Evolutionary conservation across 1,140 invertebrate species (phyloP).

Genomic region (Hermatobates lingyangjiaoensis): DNA sequence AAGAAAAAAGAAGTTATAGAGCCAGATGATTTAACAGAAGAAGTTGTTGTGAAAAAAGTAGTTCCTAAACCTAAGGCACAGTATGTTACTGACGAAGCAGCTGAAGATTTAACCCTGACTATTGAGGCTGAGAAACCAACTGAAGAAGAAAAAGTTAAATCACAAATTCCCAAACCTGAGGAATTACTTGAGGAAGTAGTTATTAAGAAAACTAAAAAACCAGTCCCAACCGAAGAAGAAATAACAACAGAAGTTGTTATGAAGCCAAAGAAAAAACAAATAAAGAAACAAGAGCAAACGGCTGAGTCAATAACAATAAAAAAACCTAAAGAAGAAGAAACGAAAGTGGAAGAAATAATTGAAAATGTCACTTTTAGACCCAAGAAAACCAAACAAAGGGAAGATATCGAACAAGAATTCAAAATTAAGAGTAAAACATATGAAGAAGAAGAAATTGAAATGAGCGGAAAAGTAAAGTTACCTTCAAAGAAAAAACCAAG

Average conservation of each 20-base stretch:
- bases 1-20: slow-evolving; percentile 6
- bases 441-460: slow-evolving; percentile 67
- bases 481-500: slow-evolving; percentile 52
- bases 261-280: slow-evolving; percentile 19
- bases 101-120: slow-evolving; percentile 27
- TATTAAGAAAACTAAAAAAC: slow-evolving; percentile 17
- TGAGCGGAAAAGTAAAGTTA: slow-evolving; percentile 62
- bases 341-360: slow-evolving; percentile 9
- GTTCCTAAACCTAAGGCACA: slow-evolving; percentile 20
- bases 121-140: slow-evolving; percentile 18
- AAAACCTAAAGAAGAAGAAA: slow-evolving; percentile 7
- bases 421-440: slow-evolving; percentile 64
- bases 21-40: slow-evolving; percentile 15
- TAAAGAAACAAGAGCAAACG: slow-evolving; percentile 23
- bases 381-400: slow-evolving; percentile 18
- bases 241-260: slow-evolving; percentile 9
- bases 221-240: slow-evolving; percentile 20
- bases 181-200: slow-evolving; percentile 15
- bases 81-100: slow-evolving; percentile 23
- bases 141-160: slow-evolving; percentile 18
- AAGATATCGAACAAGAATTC: slow-evolving; percentile 70
- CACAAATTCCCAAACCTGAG: slow-evolving; percentile 13
- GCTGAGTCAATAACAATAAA: slow-evolving; percentile 15
- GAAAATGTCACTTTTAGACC: slow-evolving; percentile 18
- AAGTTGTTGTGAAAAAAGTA: slow-evolving; percentile 18